A percentile compares a stretch with the other conserved stretches of the same genome.
phyloP scores from a whole-genome alignment of 1,140 invertebrate species.

The Asobara japonica region DNA sequence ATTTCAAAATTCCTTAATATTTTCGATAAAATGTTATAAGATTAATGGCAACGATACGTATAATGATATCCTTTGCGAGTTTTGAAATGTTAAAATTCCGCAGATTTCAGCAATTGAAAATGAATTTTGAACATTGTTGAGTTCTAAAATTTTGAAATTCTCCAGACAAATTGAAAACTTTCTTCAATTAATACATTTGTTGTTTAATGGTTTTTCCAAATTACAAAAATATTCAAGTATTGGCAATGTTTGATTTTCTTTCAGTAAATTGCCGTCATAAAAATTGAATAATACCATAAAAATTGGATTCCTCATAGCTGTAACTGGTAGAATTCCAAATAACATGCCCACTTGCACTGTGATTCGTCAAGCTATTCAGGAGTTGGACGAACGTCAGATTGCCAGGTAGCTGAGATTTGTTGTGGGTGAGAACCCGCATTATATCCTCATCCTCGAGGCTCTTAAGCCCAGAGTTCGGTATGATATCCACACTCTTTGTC shows the following conservation, averaged over 20 bases:
- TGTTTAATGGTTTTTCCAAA: too few species aligned
- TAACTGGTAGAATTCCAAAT: slow-evolving; percentile 20
- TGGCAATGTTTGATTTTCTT: too few species aligned
- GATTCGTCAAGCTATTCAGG: slow-evolving; percentile 17
- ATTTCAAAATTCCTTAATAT: too few species aligned
- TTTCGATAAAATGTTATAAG: too few species aligned
- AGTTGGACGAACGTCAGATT: slow-evolving; percentile 50
- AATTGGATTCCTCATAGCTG: slow-evolving; percentile 33
- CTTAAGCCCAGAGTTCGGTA: slow-evolving; percentile 35
- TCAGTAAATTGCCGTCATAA: too few species aligned
- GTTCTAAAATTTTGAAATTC: too few species aligned
- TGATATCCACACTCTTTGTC: slow-evolving; percentile 42
- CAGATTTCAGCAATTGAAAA: background rate
- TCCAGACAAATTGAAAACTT: too few species aligned
- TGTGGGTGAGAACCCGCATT: slow-evolving; percentile 44
- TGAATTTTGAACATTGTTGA: background rate
- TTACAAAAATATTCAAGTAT: too few species aligned
- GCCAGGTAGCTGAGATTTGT: slow-evolving; percentile 42
- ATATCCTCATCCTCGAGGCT: slow-evolving; percentile 49
- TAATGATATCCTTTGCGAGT: too few species aligned
- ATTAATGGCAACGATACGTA: too few species aligned
- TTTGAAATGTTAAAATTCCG: background rate
- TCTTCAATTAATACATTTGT: too few species aligned
- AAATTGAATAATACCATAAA: slow-evolving; percentile 42
- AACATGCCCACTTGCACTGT: slow-evolving; percentile 13